Base-by-base conservation (phyloP, 1,140 invertebrate species). In the Hyles euphorbiae region DNA sequence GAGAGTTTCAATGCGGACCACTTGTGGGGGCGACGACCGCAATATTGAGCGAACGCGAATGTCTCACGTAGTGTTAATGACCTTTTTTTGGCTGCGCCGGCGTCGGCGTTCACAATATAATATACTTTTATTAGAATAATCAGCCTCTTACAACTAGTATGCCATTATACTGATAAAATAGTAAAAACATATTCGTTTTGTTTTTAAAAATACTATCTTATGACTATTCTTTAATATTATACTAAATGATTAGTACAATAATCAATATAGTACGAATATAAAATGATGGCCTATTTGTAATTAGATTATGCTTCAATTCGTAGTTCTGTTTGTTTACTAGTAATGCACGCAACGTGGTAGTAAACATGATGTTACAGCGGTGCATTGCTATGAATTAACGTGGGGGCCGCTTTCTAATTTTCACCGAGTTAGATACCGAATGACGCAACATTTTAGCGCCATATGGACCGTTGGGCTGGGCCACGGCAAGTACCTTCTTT, bases 11-110 rank as follows among this genome's bases (percentile, higher is more conserved):
- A 67, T 71, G 63, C 73, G 72, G 75, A 72, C 75, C 72, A 79
- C 60, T 71, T 77, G 73, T 60, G 76, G 73, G 85, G 79, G 76
- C 83, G 78, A 77, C 81, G 85, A 87, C 85, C 83, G 83, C 76
- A 83, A 80, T 84, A 83, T 85, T 84, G 77, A 87, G 73, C 77
- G 76, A 80, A 78, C 81, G 83, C 81, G 81, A 88, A 88, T 88
- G 82, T 88, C 85, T 84, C 81, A 80, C 79, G 74, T 77, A 82
- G 82, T 81, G 85, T 88, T 86, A 87, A 85, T 85, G 82, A 88
- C 82, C 85, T 81, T 80, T 84, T 87, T 88, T 88, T 81, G 76
- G 74, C 74, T 85, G 79, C 79, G 77, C 80, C 77, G 78, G 78
- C 75, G 75, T 70, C 67, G 54, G 11, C 45, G 44, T 3, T 48